Conservation (phyloP, 2,113 vertebrate genomes). For the Arenaria interpres region DNA sequence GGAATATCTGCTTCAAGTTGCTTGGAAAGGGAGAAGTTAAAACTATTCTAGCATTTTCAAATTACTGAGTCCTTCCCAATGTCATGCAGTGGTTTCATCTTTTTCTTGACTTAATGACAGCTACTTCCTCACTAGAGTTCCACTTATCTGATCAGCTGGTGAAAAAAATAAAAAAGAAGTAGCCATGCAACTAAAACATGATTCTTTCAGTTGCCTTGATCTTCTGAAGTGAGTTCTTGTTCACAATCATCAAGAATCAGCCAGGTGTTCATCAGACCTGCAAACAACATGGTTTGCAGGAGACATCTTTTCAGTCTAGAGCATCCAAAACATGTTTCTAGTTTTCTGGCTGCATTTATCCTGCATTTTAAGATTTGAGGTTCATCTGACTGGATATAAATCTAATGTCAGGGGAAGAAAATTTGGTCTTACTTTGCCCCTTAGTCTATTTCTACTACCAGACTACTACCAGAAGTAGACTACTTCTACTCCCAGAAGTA, state of each 20-base stretch:
- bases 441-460: not conserved
- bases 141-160: not conserved
- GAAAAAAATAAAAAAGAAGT: not conserved
- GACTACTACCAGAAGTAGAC: too few relatives aligned
- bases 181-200: not conserved
- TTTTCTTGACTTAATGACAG: not conserved
- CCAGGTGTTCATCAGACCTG: not conserved
- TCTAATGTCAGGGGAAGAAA: not conserved
- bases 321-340: not conserved
- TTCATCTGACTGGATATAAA: not conserved
- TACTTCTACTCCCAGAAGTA: too few relatives aligned
- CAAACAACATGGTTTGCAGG: not conserved
- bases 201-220: not conserved
- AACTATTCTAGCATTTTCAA: not conserved
- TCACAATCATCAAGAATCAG: not conserved
- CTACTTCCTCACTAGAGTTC: not conserved
- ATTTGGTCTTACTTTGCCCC: not conserved
- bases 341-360: not conserved
- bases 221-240: not conserved
- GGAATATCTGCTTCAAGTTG: not conserved
- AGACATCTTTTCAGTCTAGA: not conserved
- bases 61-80: not conserved
- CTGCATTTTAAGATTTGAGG: not conserved
- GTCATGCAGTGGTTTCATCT: not conserved
- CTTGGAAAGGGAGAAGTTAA: not conserved